Conservation (phyloP, 2,797 vertebrate species). For the Cuculus canorus region DNA sequence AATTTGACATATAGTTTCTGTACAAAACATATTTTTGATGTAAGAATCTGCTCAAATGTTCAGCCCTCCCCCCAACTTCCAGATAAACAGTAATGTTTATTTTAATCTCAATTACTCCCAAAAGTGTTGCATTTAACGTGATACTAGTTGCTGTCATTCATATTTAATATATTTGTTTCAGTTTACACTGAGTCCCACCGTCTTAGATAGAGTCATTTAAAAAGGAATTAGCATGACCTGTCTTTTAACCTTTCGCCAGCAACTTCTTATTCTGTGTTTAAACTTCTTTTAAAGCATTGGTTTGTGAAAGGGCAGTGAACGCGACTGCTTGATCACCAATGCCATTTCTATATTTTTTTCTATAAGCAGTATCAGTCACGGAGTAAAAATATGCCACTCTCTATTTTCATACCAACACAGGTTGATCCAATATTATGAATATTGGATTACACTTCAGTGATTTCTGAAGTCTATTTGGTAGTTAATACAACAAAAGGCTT, state of each 20-base stretch:
- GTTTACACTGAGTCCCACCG: background rate
- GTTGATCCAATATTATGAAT: background rate
- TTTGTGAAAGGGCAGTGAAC: conserved; percentile 16
- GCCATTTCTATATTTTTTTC: background rate
- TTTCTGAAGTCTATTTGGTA: conserved; percentile 4
- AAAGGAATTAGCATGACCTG: conserved; percentile 30
- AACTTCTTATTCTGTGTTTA: background rate
- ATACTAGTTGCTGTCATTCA: conserved; percentile 15
- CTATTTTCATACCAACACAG: conserved; percentile 24
- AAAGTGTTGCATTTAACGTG: conserved; percentile 24
- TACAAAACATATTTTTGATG: conserved; percentile 63
- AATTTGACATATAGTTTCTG: conserved; percentile 42
- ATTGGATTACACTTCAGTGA: conserved; percentile 1
- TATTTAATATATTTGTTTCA: conserved; percentile 24
- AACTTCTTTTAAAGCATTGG: background rate
- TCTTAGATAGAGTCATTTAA: conserved; percentile 29
- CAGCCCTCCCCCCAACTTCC: conserved; percentile 4
- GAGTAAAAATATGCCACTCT: background rate
- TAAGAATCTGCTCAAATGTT: conserved; percentile 47
- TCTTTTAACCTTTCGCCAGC: conserved; percentile 51
- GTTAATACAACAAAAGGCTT: background rate
- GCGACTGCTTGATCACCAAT: background rate
- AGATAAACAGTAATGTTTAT: conserved; percentile 25
- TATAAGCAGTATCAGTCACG: background rate
- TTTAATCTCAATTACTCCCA: conserved; percentile 47